phyloP scores from a whole-genome alignment of 2,113 vertebrate genomes.

The Vulpes vulpes region DNA sequence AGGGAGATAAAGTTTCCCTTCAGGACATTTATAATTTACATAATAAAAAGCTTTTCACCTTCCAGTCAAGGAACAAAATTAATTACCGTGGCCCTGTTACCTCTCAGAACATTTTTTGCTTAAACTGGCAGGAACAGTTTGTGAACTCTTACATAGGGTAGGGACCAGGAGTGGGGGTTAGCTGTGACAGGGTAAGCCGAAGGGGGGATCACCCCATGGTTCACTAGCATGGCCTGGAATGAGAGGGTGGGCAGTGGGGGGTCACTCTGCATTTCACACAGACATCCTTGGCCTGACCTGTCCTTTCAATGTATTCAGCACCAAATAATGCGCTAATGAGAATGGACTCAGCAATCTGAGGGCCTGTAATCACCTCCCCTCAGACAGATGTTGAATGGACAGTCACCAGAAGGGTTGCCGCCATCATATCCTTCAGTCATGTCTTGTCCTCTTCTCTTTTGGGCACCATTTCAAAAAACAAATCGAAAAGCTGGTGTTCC shows the following conservation, averaged over 20 bases:
- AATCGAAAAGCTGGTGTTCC: conserved; percentile 64
- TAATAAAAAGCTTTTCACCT: conserved; percentile 79
- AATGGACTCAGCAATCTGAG: conserved; percentile 69
- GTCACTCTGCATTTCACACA: neutral
- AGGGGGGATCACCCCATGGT: neutral
- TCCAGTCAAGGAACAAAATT: conserved; percentile 76
- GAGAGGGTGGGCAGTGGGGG: neutral
- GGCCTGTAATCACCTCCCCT: conserved; percentile 44
- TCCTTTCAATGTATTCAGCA: conserved; percentile 51
- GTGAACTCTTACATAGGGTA: conserved; percentile 11
- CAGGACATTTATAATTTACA: conserved; percentile 78
- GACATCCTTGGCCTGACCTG: conserved; percentile 56
- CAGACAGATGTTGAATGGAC: conserved; percentile 81
- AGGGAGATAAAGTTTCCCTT: conserved; percentile 79
- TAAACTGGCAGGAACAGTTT: conserved; percentile 63
- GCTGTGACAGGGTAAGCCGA: neutral
- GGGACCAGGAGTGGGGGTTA: neutral
- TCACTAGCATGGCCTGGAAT: neutral
- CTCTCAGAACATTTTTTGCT: conserved; percentile 64
- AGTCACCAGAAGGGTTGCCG: conserved; percentile 76
- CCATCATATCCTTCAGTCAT: conserved; percentile 71
- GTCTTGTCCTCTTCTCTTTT: conserved; percentile 70
- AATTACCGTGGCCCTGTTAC: conserved; percentile 63
- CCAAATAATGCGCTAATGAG: conserved; percentile 68
- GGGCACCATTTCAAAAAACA: conserved; percentile 78